A percentile compares a stretch with the other conserved stretches of the same genome.
Evolutionary conservation across 2,113 vertebrate genomes (phyloP).

Genomic region (Trichomycterus rosablanca): DNA sequence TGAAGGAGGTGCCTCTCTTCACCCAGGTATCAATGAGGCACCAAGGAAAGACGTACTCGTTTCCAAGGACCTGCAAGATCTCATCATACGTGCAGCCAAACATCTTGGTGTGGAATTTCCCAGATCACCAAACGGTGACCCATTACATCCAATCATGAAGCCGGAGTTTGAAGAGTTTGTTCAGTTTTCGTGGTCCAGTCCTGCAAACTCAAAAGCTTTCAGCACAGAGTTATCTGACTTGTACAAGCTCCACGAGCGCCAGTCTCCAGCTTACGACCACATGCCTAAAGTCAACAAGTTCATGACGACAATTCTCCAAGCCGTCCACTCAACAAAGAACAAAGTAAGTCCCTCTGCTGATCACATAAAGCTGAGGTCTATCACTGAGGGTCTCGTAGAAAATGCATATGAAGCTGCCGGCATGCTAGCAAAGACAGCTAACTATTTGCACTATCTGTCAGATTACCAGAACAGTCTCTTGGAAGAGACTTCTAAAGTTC

Average conservation of each 20-base stretch:
- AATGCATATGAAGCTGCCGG: constrained; percentile 45
- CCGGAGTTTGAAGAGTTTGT: constrained; percentile 47
- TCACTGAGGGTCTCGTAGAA: constrained; percentile 41
- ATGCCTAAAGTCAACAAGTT: constrained; percentile 49
- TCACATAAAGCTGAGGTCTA: constrained; percentile 36
- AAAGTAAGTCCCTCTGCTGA: constrained; percentile 4
- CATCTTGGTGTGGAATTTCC: constrained; percentile 39
- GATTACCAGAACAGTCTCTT: constrained; percentile 47
- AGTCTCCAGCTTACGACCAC: constrained; percentile 40
- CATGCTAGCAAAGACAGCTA: constrained; percentile 49
- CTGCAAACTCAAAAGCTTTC: constrained; percentile 40
- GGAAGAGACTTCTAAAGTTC: constrained; percentile 38
- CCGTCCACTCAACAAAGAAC: constrained; percentile 35
- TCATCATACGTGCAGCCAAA: constrained; percentile 42
- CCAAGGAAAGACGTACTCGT: constrained; percentile 38
- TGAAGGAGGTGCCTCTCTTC: constrained; percentile 15
- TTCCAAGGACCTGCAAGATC: constrained; percentile 39
- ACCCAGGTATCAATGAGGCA: not conserved
- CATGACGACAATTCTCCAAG: constrained; percentile 49
- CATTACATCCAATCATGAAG: constrained; percentile 40
- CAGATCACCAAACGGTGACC: not conserved
- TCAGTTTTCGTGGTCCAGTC: constrained; percentile 48
- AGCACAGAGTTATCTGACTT: constrained; percentile 38
- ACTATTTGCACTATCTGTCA: constrained; percentile 49
- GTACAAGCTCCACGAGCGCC: constrained; percentile 45